Evolutionary conservation across 1,140 invertebrate species (phyloP).

Genomic region (Papilio polytes): DNA sequence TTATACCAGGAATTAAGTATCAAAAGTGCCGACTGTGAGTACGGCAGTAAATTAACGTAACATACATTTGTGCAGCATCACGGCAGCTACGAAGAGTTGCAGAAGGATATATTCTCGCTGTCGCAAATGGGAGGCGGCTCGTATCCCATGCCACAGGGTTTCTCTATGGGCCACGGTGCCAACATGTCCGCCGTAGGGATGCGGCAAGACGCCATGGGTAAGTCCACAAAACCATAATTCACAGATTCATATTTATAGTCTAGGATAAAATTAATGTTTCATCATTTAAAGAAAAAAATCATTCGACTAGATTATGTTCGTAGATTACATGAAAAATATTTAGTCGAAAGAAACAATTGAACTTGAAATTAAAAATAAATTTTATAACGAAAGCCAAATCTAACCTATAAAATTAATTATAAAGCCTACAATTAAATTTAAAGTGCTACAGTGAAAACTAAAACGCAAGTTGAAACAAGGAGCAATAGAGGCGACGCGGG

Average conservation of each 20-base stretch:
- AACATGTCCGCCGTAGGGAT: conserved; percentile 96
- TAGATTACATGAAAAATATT: too few species aligned
- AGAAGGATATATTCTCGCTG: conserved; percentile 80
- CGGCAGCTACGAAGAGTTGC: conserved; percentile 78
- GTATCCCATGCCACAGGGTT: conserved; percentile 97
- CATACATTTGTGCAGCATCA: conserved; percentile 63
- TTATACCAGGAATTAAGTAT: too few species aligned
- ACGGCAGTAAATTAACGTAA: neutral
- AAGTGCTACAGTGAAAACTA: conserved; percentile 51
- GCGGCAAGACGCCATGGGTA: conserved; percentile 96
- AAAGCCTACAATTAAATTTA: conserved; percentile 49
- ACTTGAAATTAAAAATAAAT: conserved; percentile 2
- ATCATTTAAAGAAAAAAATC: too few species aligned
- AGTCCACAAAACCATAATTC: conserved; percentile 61
- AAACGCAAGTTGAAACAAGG: conserved; percentile 72
- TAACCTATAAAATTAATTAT: conserved; percentile 28
- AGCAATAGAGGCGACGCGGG: conserved; percentile 52
- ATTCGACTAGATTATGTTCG: too few species aligned
- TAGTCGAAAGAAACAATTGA: too few species aligned
- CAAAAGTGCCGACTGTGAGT: neutral
- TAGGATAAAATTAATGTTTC: too few species aligned
- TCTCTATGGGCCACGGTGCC: conserved; percentile 95
- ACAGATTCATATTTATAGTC: neutral
- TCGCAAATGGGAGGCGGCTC: conserved; percentile 95
- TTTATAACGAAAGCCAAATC: conserved; percentile 22